These are phyloP conservation scores for Caranx melampygus DNA, from an alignment of 2,113 vertebrate species.

Conservation along the genomic window DNA sequence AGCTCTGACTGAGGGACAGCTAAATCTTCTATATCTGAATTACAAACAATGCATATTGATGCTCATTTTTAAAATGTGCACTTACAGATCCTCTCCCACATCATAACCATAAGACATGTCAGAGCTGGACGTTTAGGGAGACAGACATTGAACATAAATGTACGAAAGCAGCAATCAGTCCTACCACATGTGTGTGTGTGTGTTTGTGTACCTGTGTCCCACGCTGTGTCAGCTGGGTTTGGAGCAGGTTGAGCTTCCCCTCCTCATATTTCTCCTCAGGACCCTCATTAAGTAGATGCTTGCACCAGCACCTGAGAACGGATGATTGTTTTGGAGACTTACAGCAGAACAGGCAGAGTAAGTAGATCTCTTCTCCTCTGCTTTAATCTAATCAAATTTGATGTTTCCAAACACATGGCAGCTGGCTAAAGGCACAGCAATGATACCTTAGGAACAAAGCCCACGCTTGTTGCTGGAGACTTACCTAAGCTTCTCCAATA, in stretches of 20 bases:
- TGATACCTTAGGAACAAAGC: slow-evolving; percentile 70
- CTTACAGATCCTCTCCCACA: background rate
- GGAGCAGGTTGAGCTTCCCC: slow-evolving; percentile 72
- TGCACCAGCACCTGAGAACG: slow-evolving; percentile 75
- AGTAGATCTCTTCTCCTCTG: slow-evolving; percentile 69
- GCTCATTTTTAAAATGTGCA: background rate
- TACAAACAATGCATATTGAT: background rate
- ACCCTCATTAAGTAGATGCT: slow-evolving; percentile 72
- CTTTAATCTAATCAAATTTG: slow-evolving; percentile 76
- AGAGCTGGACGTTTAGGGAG: slow-evolving; percentile 70
- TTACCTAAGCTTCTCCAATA: slow-evolving; percentile 81
- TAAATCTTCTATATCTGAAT: slow-evolving; percentile 18
- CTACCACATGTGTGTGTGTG: slow-evolving; percentile 13
- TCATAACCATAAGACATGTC: slow-evolving; percentile 27
- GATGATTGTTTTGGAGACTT: slow-evolving; percentile 72
- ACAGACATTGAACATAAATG: background rate
- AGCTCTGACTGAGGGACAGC: slow-evolving; percentile 39
- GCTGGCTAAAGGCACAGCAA: slow-evolving; percentile 65
- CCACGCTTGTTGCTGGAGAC: slow-evolving; percentile 64
- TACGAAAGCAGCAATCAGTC: slow-evolving; percentile 1
- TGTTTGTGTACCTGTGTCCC: slow-evolving; percentile 67
- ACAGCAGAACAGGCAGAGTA: slow-evolving; percentile 66
- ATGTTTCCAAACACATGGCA: slow-evolving; percentile 79
- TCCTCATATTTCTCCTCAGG: slow-evolving; percentile 79
- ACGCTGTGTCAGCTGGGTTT: slow-evolving; percentile 72